These are phyloP conservation scores for Tryphoninae sp. DNA, from an alignment of 2,888 invertebrate species.

Conservation along the genomic window DNA sequence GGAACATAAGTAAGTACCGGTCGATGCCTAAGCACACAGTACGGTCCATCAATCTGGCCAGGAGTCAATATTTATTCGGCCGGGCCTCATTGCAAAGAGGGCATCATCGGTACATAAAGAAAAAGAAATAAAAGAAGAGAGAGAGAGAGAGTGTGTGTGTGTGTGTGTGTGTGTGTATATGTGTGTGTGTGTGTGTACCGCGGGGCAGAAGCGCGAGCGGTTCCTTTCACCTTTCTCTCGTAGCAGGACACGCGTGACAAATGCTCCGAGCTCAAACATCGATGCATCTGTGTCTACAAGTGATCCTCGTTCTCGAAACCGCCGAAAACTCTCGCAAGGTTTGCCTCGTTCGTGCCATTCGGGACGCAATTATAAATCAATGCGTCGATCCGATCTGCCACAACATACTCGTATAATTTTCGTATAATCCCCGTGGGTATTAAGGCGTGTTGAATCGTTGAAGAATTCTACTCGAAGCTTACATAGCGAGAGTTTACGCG, in stretches of 20 bases:
- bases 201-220: constrained; percentile 66
- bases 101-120: constrained; percentile 78
- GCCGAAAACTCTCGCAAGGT: constrained; percentile 7
- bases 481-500: neutral
- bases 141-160: neutral
- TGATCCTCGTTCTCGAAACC: constrained; percentile 28
- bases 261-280: constrained; percentile 79
- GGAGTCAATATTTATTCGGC: constrained; percentile 80
- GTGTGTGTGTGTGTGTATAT: neutral
- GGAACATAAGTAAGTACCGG: constrained; percentile 71
- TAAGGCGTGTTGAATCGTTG: neutral
- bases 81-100: constrained; percentile 80
- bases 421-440: constrained; percentile 27
- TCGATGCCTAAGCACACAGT: constrained; percentile 74
- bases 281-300: constrained; percentile 80
- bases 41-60: constrained; percentile 80
- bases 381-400: constrained; percentile 43
- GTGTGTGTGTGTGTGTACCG: constrained; percentile 12
- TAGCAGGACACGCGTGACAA: constrained; percentile 81
- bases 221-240: constrained; percentile 76
- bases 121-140: constrained; percentile 49
- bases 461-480: constrained; percentile 7
- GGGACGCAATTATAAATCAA: constrained; percentile 53
- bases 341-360: neutral
- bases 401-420: constrained; percentile 23